Conservation (phyloP, 1,140 invertebrate species). For the Cydia amplana region DNA sequence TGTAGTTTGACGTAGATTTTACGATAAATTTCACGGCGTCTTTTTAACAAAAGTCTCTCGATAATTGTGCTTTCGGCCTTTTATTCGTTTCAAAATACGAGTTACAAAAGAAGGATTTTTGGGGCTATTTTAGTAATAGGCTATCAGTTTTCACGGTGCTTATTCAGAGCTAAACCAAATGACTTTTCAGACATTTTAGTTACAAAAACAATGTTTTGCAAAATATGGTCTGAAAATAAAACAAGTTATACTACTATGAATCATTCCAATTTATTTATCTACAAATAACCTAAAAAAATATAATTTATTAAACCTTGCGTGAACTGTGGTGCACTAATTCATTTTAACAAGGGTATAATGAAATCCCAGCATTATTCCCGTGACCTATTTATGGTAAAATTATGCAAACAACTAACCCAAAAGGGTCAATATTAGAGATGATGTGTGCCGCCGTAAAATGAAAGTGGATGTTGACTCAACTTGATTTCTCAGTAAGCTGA, state of each 20-base stretch:
- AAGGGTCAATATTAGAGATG: conserved; percentile 5
- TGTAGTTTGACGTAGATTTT: neutral
- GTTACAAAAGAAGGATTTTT: neutral
- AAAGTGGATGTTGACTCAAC: neutral
- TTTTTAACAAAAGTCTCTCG: neutral
- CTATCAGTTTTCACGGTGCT: too few relatives aligned
- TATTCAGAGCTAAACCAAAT: too few relatives aligned
- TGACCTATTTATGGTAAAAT: conserved; percentile 11
- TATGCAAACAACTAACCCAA: neutral
- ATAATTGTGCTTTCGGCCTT: neutral
- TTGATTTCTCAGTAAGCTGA: neutral
- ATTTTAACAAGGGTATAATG: conserved; percentile 4
- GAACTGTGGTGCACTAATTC: neutral
- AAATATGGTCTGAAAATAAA: too few relatives aligned
- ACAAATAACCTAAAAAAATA: neutral
- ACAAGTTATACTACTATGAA: too few relatives aligned
- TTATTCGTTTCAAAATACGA: neutral
- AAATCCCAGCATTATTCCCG: neutral
- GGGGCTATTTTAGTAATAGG: neutral
- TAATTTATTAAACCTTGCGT: neutral
- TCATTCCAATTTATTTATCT: too few relatives aligned
- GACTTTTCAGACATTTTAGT: too few relatives aligned
- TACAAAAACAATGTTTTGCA: too few relatives aligned
- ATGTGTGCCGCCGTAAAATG: too few relatives aligned
- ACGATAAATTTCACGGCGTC: neutral